Percentiles rank a stretch among this genome's conserved stretches.
Conservation (phyloP, 2,113 vertebrate genomes). For the Phaetusa simplex region DNA sequence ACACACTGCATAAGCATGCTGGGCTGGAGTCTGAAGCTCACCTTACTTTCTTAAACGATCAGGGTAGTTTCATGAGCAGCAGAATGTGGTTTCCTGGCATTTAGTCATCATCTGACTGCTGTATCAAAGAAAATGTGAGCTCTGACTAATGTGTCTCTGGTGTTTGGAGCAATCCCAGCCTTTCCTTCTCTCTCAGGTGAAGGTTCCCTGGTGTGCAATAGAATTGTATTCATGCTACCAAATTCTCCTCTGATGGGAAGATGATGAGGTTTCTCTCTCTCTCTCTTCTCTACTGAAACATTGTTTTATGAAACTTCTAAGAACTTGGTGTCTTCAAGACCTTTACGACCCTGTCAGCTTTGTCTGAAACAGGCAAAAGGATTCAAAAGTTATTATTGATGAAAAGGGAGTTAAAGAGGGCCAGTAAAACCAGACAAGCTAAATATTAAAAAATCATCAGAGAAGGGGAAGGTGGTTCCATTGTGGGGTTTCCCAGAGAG, state of each 20-base stretch:
- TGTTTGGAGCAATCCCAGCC: background rate
- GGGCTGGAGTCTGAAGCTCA: background rate
- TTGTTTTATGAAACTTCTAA: background rate
- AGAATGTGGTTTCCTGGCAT: background rate
- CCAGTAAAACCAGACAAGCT: background rate
- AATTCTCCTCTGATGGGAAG: background rate
- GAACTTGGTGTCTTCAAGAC: background rate
- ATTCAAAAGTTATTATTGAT: background rate
- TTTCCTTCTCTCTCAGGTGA: background rate
- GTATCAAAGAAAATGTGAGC: background rate
- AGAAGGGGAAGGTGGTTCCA: background rate
- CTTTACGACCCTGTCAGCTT: background rate
- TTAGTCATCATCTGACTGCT: background rate
- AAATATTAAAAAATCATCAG: background rate
- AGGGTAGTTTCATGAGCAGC: background rate
- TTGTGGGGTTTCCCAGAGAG: background rate
- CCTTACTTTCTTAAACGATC: background rate
- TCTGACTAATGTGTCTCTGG: background rate
- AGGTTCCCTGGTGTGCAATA: background rate
- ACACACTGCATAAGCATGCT: fast-evolving
- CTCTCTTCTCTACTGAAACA: background rate
- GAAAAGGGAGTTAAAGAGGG: background rate
- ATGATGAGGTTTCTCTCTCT: background rate
- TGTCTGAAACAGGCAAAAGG: background rate
- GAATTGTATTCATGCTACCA: background rate